Base-by-base conservation (phyloP, 2,113 vertebrate species). In the Muntiacus reevesi region DNA sequence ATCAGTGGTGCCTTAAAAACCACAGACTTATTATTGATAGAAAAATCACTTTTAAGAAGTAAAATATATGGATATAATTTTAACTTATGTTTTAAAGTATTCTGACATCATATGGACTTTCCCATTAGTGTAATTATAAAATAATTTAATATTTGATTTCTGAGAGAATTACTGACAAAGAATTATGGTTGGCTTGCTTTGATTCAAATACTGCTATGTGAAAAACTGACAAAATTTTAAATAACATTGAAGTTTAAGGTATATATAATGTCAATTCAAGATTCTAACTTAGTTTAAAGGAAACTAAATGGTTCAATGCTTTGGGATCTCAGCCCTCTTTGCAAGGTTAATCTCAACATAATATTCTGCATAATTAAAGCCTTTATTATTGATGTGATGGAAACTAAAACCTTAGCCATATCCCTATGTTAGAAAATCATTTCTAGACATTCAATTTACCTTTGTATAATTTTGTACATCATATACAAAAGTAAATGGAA, bases 1-100 rank as follows among this genome's bases (percentile, higher is more conserved):
- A 99, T 99, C 98, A 98, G 97, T 33, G 85, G 60, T 97, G 78
- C 85, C 76, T 95, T 96, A 98, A 97, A 96, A 93, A 97, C 93
- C 82, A 90, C 91, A 98, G 93, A 93, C 90, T 96, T 98, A 89
- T 97, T 94, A 85, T 89, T 98, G 97, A 98, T 98, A 97, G 57
- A 95, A 97, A 97, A 98, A 98, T 93, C 81, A 92, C 9, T 91
- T 95, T 95, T 55, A 82, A 96, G 92, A 97, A 6, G 27, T 91
- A 82, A 96, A 71, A 97, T 90, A 95, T 0, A 17, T 92, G 91
- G n/a, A 2, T 76, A 4, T 95, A 91, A 97, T 97, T 97, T 97
- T 94, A 94, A 94, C 94, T 90, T 95, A 88, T 98, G 86, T 94
- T 94, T 93, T 84, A 84, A 93, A 94, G 40, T 87, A 94, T 91